A percentile compares a stretch with the other conserved stretches of the same genome.
Evolutionary conservation across 1,140 invertebrate genomes (phyloP).

Genomic region (Acyrthosiphon pisum): DNA sequence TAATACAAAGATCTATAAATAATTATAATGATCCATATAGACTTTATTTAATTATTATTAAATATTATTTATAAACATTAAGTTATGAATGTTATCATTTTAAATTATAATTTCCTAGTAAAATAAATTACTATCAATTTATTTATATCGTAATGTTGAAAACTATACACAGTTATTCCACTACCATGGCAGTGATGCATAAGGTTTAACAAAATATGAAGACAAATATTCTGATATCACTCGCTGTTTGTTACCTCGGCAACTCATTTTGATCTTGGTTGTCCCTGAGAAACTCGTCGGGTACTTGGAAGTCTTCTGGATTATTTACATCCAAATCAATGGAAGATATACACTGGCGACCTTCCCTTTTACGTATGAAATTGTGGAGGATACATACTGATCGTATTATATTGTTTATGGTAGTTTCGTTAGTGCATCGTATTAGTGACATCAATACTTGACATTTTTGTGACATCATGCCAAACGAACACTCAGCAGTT

Average conservation of each 20-base stretch:
- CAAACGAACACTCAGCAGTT: conserved; percentile 64
- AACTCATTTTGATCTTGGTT: conserved; percentile 32
- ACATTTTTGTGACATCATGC: conserved; percentile 60
- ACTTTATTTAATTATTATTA: conserved; percentile 24
- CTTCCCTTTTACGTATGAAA: conserved; percentile 58
- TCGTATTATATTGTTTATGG: conserved; percentile 59
- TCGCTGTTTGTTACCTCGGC: neutral
- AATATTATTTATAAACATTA: conserved; percentile 15
- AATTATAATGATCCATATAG: neutral
- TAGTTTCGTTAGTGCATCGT: conserved; percentile 19
- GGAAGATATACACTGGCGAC: conserved; percentile 58
- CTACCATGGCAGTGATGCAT: conserved; percentile 7
- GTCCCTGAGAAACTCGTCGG: neutral
- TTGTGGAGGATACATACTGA: conserved; percentile 58
- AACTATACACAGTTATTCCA: conserved; percentile 34
- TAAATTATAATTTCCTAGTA: too few relatives aligned
- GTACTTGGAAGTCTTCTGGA: conserved; percentile 21
- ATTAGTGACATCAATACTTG: conserved; percentile 54
- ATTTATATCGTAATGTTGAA: neutral
- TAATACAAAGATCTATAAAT: conserved; percentile 28
- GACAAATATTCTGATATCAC: conserved; percentile 25
- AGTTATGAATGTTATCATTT: conserved; percentile 23
- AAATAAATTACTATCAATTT: too few relatives aligned
- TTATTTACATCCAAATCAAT: conserved; percentile 55
- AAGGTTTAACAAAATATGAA: conserved; percentile 31